Base-by-base conservation (phyloP, 2,113 vertebrate genomes). In the Asarcornis scutulata region DNA sequence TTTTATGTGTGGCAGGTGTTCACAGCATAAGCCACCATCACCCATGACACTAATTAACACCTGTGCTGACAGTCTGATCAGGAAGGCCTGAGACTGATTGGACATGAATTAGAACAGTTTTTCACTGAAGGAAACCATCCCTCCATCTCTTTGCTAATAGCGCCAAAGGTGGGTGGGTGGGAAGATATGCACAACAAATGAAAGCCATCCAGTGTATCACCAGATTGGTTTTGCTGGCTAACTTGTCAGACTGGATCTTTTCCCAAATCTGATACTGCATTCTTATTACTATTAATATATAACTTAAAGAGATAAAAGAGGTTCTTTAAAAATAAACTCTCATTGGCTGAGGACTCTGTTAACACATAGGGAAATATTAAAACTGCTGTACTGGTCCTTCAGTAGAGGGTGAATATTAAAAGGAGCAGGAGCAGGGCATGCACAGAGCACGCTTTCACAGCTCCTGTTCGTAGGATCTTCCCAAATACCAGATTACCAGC, bases 31-130 rank as follows among this genome's bases (percentile, higher is more conserved):
- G 31, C 66, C 69, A 58, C 59, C 2, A 2, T 77, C 75, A 32
- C 86, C 84, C 83, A 80, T 79, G 88, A 76, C 79, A 63, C 58
- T 89, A 79, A 95, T 95, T 97, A 95, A 91, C 74, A 79, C 7
- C 17, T 56, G 40, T 58, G 83, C 88, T 86, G 83, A 44, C 46
- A 68, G 16, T 13, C 29, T 36, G 44, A 62, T 25, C 2, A 5
- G 44, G 59, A 81, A 32, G 71, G 42, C 53, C 50, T 42, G 62
- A 20, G 67, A 11, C 4, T 11, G 34, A 38, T 3, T 38, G 15
- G 12, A 14, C 53, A 13, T 7, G 27, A 88, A 48, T 59, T 87
- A 12, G 13, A 42, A 6, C 13, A 46, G 29, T 1, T 1, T 18
- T 79, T 74, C 66, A 88, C 29, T 38, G 48, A 20, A 73, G 86